Evolutionary conservation across 2,888 invertebrate species (phyloP), one percentile per base, ranked within the genome.

Genomic region (Hydropsyche betteni): DNA sequence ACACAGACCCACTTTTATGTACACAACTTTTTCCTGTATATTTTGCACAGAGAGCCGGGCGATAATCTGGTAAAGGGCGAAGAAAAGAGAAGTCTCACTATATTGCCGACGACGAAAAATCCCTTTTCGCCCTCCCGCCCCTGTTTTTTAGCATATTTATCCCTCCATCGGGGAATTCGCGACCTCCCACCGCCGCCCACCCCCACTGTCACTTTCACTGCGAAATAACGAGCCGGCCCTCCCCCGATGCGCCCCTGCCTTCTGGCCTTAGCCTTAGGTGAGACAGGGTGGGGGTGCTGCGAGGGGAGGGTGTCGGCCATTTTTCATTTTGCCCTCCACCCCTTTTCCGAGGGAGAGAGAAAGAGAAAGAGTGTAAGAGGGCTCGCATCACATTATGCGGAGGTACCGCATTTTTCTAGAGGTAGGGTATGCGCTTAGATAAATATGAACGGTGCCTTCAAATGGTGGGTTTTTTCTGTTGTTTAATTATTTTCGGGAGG

Each of bases 301-400:
- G 72, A 61, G 76, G 77, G 72, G 72, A 72, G 72, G 55, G 73
- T 74, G 75, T 75, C 78, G 77, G 78, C 78, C 78, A 79, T 79
- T 79, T 79, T 79, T 79, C 78, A 79, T 79, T 79, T 79, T 76
- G 44, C 75, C 64, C 68, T 70, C 75, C 72, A 61, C 75, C 77
- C 72, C 44, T 44, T 68, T 55, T 36, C 55, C 38, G 70, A 64
- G 74, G 55, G 75, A 61, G 61, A 44, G 44, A 44, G 44, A 44
- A 44, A 44, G 44, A 44, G 44, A 44, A 10, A 10, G 44, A 44
- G 24, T 24, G 24, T 24, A 24, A 24, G 24, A 73, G 51, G 68
- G 76, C 75, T 79, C 76, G 52, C 72, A 68, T 72, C 75, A 44
- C 73, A 74, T 78, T 74, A 75, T 70, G 44, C 6, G 75, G 68